Conservation (phyloP, 1,140 invertebrate species). For the Lysiphlebus fabarum region DNA sequence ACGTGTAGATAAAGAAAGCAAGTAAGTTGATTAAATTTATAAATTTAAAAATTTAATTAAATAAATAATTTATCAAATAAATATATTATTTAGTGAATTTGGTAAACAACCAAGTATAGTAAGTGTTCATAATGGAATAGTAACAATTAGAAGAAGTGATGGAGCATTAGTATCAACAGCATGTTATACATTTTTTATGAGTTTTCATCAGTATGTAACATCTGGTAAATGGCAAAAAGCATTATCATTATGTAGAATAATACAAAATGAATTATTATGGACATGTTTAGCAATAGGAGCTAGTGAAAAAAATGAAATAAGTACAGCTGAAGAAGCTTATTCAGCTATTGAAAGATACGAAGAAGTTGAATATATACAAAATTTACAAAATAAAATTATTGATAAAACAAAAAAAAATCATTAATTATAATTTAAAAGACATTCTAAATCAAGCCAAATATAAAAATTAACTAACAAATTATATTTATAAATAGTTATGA, state of each 20-base stretch:
- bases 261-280: constrained; percentile 84
- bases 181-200: constrained; percentile 66
- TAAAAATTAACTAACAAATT: too few relatives aligned
- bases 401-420: too few relatives aligned
- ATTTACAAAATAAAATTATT: too few relatives aligned
- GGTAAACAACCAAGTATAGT: constrained; percentile 75
- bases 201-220: constrained; percentile 64
- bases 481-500: too few relatives aligned
- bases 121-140: constrained; percentile 75
- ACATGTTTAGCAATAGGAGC: constrained; percentile 85
- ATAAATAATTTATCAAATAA: constrained; percentile 10
- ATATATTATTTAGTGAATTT: constrained; percentile 63
- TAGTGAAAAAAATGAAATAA: constrained; percentile 72
- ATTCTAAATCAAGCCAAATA: too few relatives aligned
- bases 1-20: constrained; percentile 64
- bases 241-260: constrained; percentile 71
- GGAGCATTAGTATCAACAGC: constrained; percentile 64
- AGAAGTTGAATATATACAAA: constrained; percentile 85
- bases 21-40: constrained; percentile 49
- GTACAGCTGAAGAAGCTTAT: constrained; percentile 88
- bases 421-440: too few relatives aligned
- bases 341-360: constrained; percentile 87
- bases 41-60: not conserved
- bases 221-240: constrained; percentile 73
- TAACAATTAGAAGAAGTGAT: constrained; percentile 70